Evolutionary conservation across 2,113 vertebrate genomes (phyloP).

Genomic region (Sceloporus tristichus): DNA sequence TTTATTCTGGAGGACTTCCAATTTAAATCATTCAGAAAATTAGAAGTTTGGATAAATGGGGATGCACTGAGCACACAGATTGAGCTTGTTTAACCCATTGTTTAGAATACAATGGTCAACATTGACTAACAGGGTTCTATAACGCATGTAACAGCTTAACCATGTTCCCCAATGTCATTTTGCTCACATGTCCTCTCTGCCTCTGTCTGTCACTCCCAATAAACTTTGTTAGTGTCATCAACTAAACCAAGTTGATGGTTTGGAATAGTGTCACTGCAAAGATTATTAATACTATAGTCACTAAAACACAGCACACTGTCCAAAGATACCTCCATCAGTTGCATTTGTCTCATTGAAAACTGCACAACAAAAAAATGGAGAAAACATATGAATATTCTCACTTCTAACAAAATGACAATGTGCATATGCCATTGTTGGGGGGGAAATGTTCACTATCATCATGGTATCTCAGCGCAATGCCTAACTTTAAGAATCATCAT

Average conservation of each 20-base stretch:
- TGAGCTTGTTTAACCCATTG: neutral
- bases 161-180: neutral
- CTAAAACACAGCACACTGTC: conserved; percentile 62
- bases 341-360: conserved; percentile 69
- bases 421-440: too few relatives aligned
- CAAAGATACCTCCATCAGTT: conserved; percentile 68
- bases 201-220: conserved; percentile 35
- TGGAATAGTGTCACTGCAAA: conserved; percentile 57
- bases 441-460: neutral
- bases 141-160: neutral
- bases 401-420: neutral
- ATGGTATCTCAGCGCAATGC: neutral
- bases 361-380: conserved; percentile 59
- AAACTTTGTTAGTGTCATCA: conserved; percentile 63
- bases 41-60: conserved; percentile 11
- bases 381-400: conserved; percentile 49
- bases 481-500: neutral
- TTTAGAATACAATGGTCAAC: neutral
- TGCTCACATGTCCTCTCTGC: neutral
- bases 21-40: neutral
- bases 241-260: conserved; percentile 40
- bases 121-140: neutral
- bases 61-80: conserved; percentile 5
- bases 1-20: neutral
- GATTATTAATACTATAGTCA: conserved; percentile 50